Conservation (phyloP, 2,797 vertebrate genomes). For the Sebastes vulpes region DNA sequence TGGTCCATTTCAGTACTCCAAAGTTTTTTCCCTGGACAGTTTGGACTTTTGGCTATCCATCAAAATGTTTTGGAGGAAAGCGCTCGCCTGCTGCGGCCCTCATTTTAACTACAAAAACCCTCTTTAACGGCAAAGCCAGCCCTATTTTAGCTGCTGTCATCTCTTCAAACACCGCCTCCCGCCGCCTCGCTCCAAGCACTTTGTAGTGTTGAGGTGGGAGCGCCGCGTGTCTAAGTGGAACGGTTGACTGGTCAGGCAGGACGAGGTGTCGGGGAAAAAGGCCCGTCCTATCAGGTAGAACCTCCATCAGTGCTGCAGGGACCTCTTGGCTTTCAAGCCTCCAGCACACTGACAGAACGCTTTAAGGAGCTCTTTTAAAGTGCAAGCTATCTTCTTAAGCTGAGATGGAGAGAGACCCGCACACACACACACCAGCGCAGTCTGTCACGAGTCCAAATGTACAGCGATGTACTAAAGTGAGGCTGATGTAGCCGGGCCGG, state of each 20-base stretch:
- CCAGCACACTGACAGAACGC: conserved; percentile 33
- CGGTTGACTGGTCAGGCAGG: conserved; percentile 52
- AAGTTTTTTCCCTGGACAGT: conserved; percentile 18
- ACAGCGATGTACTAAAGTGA: conserved; percentile 2
- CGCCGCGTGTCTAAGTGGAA: conserved; percentile 19
- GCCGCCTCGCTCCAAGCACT: not conserved
- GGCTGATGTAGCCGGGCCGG: conserved; percentile 15
- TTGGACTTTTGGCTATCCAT: conserved; percentile 39
- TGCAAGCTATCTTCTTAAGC: conserved; percentile 39
- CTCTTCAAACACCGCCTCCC: conserved; percentile 41
- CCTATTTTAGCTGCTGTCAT: conserved; percentile 50
- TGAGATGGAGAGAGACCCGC: conserved; percentile 16
- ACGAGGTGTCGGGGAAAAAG: conserved; percentile 13
- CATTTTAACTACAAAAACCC: conserved; percentile 56
- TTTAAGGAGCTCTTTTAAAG: conserved; percentile 50
- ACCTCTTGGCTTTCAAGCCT: conserved; percentile 57
- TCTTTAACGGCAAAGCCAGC: conserved; percentile 37
- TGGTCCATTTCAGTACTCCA: conserved; percentile 10
- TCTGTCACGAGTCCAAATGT: conserved; percentile 31
- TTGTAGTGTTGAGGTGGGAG: conserved; percentile 32
- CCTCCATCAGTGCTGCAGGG: conserved; percentile 43
- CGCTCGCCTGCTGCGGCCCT: conserved; percentile 32
- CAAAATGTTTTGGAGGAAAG: conserved; percentile 8
- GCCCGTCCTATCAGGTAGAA: conserved; percentile 40
- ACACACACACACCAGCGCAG: not conserved